phyloP scores from a whole-genome alignment of 2,113 vertebrate species.

The Tenrec ecaudatus region DNA sequence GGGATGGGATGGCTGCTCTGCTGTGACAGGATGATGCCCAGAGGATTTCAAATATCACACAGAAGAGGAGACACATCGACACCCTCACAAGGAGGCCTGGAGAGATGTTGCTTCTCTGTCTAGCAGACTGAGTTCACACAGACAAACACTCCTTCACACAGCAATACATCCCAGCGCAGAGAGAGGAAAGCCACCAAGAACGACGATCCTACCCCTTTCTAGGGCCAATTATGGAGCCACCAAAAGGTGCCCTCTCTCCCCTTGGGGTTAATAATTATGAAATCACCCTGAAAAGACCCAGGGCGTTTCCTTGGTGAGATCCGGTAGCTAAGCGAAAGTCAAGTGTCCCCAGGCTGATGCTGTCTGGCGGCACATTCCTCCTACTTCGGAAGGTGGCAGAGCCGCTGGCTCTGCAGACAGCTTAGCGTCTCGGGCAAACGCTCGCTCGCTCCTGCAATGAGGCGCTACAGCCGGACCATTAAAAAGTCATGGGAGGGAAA shows the following conservation, averaged over 20 bases:
- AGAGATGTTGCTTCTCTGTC: neutral
- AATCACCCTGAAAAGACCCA: too few relatives aligned
- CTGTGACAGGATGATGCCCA: neutral
- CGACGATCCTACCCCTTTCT: neutral
- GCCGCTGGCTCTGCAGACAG: neutral
- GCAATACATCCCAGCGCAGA: neutral
- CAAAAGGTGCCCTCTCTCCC: neutral
- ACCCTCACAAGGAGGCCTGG: neutral
- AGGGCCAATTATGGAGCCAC: neutral
- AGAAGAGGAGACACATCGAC: too few relatives aligned
- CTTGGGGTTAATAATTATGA: fast-evolving
- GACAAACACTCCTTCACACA: neutral
- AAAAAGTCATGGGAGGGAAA: neutral
- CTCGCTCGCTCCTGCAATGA: fast-evolving
- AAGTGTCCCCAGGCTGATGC: fast-evolving
- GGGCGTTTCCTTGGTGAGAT: too few relatives aligned
- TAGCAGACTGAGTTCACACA: neutral
- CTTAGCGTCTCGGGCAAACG: neutral
- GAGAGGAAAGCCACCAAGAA: neutral
- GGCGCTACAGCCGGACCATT: fast-evolving
- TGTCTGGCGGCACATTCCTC: neutral
- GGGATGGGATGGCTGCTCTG: neutral
- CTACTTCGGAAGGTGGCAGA: neutral
- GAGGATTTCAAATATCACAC: too few relatives aligned
- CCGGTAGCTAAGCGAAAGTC: too few relatives aligned